Evolutionary conservation across 2,888 invertebrate species (phyloP), one percentile per base, ranked within the genome.

Genomic region (Didymodactylos carnosus): DNA sequence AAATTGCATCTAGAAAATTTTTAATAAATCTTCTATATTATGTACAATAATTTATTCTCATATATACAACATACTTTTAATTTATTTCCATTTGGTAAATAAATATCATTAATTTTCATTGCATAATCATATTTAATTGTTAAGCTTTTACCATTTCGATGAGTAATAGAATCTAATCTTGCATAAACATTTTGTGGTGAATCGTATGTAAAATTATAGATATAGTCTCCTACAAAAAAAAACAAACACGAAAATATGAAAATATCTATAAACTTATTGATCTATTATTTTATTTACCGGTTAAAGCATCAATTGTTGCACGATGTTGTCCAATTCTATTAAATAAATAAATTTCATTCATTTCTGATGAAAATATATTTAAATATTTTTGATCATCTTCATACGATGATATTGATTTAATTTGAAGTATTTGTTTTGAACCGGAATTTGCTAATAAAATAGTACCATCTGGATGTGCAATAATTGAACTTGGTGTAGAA

Each of bases 371-470:
- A 3, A 92, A 91, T 79, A 97, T 92, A 82, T 92, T 90, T 81
- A 92, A 94, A 11, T 80, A 78, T 16, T 77, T 77, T 29, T 74
- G 71, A 43, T 74, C 71, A 46, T 74, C 74, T 19, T 62, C 62
- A 71, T 39, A 62, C 10, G 62, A 40, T 25, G 53, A 13, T n/a
- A 62, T 62, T 19, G 62, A 71, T 43, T 72, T 74, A 53, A 74
- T 71, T 72, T 71, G 62, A 51, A 51, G 43, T 7, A 74, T 23
- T 40, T 40, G 43, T 23, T 41, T 41, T 35, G 39, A 85, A 41
- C 86, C 94, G 87, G 93, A 92, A 86, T 98, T 97, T 51, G 94
- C 92, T 72, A 97, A 90, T 84, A 94, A 91, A 69, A 97, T 86
- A 74, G 92, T 90, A n/a, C 94, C 94, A 82, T 94, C 93, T 43